Conservation (phyloP, 2,797 vertebrate species). For the Okamejei kenojei region DNA sequence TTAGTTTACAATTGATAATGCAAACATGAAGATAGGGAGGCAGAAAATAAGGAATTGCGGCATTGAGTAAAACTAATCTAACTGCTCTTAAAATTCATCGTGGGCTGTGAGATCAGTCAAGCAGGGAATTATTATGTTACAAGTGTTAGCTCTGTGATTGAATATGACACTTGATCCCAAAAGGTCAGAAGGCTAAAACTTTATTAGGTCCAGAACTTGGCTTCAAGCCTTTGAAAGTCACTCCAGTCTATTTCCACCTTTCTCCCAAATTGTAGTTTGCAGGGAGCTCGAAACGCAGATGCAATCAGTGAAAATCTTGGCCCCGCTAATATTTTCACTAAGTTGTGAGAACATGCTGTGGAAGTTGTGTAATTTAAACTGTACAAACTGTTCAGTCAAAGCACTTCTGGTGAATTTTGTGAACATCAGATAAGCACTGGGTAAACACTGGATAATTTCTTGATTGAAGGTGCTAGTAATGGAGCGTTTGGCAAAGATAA, state of each 20-base stretch:
- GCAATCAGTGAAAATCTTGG: neutral
- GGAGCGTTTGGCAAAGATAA: neutral
- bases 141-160: neutral
- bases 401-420: neutral
- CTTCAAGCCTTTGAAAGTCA: neutral
- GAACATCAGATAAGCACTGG: neutral
- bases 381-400: too few relatives aligned
- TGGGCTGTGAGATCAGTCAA: slow-evolving; percentile 1
- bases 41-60: neutral
- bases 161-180: slow-evolving; percentile 16
- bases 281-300: neutral
- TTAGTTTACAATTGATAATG: neutral
- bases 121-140: slow-evolving; percentile 12
- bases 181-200: neutral
- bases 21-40: too few relatives aligned
- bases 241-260: neutral
- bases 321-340: neutral
- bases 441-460: neutral
- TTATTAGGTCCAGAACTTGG: neutral
- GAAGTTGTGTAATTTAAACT: neutral
- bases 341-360: neutral
- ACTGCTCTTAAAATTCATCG: neutral
- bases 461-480: neutral
- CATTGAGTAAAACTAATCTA: neutral
- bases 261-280: neutral